Base-by-base conservation (phyloP, 1,140 invertebrate genomes). In the Drosophila guanche region DNA sequence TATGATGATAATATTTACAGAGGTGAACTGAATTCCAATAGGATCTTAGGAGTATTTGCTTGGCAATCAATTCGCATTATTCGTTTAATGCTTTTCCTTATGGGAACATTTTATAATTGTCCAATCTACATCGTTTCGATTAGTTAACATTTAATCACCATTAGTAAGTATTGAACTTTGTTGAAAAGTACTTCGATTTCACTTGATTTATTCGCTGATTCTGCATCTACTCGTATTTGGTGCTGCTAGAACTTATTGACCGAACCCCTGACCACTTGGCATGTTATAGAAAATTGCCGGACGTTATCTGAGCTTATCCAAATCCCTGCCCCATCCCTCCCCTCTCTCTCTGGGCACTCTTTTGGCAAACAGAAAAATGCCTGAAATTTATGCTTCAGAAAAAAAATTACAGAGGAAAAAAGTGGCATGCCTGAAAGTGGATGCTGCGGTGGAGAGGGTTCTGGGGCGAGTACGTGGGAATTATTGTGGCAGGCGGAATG, bases 401-500 rank as follows among this genome's bases (percentile, higher is more conserved):
- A 37, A 10, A 37, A 37, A 61, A 54, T 79, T 42, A 57, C 51
- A 69, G 37, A 68, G 23, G 29, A 42, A 80, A 79, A 50, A 65
- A 45, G 58, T 65, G 61, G 57, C 22, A 40, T 22, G 43, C 33
- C 75, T 65, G 61, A 83, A 84, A 79, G 79, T 75, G 75, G 79
- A 83, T 81, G 83, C 74, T 69, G 48, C 45, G 48, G 16, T 12
- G 22, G 27, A 51, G 37, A 20, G 29, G 33, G 23, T 48, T 29
- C 42, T 51, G 37, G 56, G 37, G 66, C 33, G 53, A 66, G 71
- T 85, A 83, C 79, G 75, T 84, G 79, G 78, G 80, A 84, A 85
- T 85, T 84, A 84, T 84, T 76, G 79, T 76, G 80, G 71, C 76
- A 84, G 61, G 68, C 66, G 76, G 65, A 85, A 73, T 79, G 80